Percentiles rank a stretch among this genome's conserved stretches.
Conservation (phyloP, 2,113 vertebrate species). For the Sinocyclocheilus rhinocerous region DNA sequence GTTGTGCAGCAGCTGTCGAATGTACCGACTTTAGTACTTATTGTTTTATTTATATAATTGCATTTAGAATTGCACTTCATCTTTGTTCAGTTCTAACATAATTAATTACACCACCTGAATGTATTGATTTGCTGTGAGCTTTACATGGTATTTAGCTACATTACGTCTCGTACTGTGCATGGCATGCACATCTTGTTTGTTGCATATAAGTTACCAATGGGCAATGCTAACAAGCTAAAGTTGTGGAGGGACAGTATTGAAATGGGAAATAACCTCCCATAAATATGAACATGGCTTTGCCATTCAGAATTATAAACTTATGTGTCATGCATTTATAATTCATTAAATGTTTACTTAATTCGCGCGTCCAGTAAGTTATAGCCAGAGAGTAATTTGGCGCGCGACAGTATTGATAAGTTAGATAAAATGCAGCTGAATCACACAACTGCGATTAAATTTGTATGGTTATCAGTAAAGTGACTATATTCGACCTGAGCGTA, state of each 20-base stretch:
- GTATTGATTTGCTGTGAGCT: background rate
- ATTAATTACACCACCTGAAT: background rate
- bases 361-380: background rate
- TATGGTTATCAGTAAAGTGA: background rate
- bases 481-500: background rate
- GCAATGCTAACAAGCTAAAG: background rate
- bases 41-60: background rate
- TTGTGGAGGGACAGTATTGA: background rate
- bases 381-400: background rate
- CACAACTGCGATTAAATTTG: background rate
- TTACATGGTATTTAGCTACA: background rate
- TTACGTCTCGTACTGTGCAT: background rate
- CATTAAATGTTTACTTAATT: background rate
- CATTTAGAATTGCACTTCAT: background rate
- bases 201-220: too few relatives aligned
- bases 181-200: too few relatives aligned
- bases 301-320: background rate
- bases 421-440: background rate
- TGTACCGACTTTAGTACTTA: background rate
- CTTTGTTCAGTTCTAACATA: background rate
- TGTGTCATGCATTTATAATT: background rate
- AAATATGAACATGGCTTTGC: background rate
- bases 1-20: background rate
- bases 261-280: background rate
- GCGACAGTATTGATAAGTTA: background rate